phyloP scores from a whole-genome alignment of 2,888 invertebrate species.

The Dastarcus helophoroides region DNA sequence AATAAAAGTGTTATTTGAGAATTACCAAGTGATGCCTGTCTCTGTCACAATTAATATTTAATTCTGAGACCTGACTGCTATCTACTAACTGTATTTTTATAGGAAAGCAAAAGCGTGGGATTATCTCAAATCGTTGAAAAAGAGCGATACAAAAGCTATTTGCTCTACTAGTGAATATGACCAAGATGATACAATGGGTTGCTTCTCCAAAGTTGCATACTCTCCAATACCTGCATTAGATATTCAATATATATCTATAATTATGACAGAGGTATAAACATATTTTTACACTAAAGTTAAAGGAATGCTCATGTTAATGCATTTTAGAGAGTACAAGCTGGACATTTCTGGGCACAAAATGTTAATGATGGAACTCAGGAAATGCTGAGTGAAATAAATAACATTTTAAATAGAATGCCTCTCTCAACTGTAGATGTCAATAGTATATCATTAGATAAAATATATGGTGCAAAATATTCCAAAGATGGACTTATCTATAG shows the following conservation, averaged over 20 bases:
- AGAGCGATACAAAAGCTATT: neutral
- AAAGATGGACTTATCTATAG: slow-evolving; percentile 42
- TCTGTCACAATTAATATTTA: too few species aligned
- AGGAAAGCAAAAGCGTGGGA: slow-evolving; percentile 42
- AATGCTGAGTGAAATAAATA: slow-evolving; percentile 29
- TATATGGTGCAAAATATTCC: slow-evolving; percentile 48
- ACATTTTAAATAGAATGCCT: slow-evolving; percentile 31
- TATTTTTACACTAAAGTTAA: neutral
- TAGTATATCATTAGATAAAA: slow-evolving; percentile 26
- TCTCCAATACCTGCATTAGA: slow-evolving; percentile 23
- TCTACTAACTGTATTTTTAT: slow-evolving; percentile 18
- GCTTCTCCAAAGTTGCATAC: slow-evolving; percentile 18
- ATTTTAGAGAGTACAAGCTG: slow-evolving; percentile 46
- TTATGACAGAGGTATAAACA: slow-evolving; percentile 20
- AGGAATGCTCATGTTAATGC: neutral
- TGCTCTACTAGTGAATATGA: neutral
- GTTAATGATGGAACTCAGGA: slow-evolving; percentile 35
- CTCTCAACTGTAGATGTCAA: slow-evolving; percentile 22
- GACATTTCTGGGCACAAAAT: slow-evolving; percentile 58
- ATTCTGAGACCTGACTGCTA: too few species aligned
- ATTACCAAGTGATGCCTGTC: too few species aligned
- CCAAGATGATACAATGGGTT: slow-evolving; percentile 11
- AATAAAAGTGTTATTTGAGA: too few species aligned
- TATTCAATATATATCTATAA: slow-evolving; percentile 19
- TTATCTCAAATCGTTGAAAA: slow-evolving; percentile 29